Conservation (phyloP, 2,888 invertebrate species). For the Graphium colonna region DNA sequence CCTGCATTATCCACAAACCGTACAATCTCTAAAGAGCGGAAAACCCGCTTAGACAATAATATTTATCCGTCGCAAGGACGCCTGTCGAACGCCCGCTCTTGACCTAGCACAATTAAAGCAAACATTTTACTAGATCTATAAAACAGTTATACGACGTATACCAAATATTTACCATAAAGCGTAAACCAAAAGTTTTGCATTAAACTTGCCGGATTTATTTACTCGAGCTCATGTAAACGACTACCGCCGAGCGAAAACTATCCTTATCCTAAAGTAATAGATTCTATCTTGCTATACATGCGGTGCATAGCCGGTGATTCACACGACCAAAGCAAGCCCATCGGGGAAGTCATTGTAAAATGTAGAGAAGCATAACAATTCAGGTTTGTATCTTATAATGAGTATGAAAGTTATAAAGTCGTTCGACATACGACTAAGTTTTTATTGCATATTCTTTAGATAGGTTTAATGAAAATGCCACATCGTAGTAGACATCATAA, state of each 20-base stretch:
- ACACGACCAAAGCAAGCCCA: conserved; percentile 41
- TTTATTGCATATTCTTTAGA: neutral
- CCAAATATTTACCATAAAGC: conserved; percentile 80
- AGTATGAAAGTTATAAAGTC: conserved; percentile 12
- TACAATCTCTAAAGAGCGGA: conserved; percentile 71
- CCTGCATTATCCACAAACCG: conserved; percentile 57
- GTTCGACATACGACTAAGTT: neutral
- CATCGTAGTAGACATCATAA: neutral
- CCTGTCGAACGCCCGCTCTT: conserved; percentile 76
- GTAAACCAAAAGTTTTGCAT: conserved; percentile 80
- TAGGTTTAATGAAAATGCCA: neutral
- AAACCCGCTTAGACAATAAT: conserved; percentile 79
- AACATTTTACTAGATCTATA: conserved; percentile 79
- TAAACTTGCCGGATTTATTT: conserved; percentile 75
- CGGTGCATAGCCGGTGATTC: conserved; percentile 37
- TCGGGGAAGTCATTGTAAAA: conserved; percentile 43
- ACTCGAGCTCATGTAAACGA: conserved; percentile 58
- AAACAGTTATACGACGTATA: conserved; percentile 77
- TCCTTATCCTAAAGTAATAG: conserved; percentile 37
- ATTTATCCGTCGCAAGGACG: conserved; percentile 78
- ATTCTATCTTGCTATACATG: conserved; percentile 28
- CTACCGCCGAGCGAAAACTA: conserved; percentile 36
- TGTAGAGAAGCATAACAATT: conserved; percentile 33
- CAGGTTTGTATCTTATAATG: conserved; percentile 30
- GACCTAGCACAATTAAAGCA: conserved; percentile 79